A percentile compares a stretch with the other conserved stretches of the same genome.
These are phyloP conservation scores for Rapana venosa DNA, from an alignment of 2,888 invertebrate genomes.

Conservation along the genomic window DNA sequence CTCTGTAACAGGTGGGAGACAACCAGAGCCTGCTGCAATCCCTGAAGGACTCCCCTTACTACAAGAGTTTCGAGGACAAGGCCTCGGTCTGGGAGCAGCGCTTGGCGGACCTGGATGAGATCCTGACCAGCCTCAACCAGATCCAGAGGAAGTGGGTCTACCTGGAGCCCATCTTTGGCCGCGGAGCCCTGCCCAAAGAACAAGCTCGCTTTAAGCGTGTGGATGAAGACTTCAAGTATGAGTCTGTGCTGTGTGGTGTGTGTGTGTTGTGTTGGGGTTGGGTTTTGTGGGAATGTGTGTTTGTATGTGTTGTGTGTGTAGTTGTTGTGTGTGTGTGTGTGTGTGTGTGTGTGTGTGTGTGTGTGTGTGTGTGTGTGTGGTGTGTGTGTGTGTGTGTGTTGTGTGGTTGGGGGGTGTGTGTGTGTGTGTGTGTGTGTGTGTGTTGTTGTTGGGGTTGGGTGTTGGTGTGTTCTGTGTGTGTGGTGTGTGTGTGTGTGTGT, in stretches of 20 bases:
- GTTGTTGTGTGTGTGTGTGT: too few relatives aligned
- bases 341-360: too few relatives aligned
- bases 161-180: slow-evolving; percentile 95
- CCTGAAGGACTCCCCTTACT: slow-evolving; percentile 90
- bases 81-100: slow-evolving; percentile 89
- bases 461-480: too few relatives aligned
- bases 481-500: too few relatives aligned
- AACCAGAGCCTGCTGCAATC: slow-evolving; percentile 90
- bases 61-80: slow-evolving; percentile 89
- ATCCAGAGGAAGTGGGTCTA: slow-evolving; percentile 97
- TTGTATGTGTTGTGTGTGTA: too few relatives aligned
- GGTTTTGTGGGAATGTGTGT: too few relatives aligned
- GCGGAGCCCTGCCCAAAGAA: slow-evolving; percentile 87
- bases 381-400: too few relatives aligned
- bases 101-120: slow-evolving; percentile 87
- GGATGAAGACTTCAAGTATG: slow-evolving; percentile 87
- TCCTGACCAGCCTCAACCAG: slow-evolving; percentile 86
- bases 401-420: too few relatives aligned
- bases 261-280: background rate
- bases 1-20: slow-evolving; percentile 84
- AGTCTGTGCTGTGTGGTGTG: too few relatives aligned
- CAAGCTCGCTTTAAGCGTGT: slow-evolving; percentile 88
- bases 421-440: too few relatives aligned
- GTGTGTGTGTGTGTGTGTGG: too few relatives aligned
- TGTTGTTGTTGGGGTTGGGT: too few relatives aligned